Base-by-base conservation (phyloP, 2,888 invertebrate species). In the Watsonalla cultraria region DNA sequence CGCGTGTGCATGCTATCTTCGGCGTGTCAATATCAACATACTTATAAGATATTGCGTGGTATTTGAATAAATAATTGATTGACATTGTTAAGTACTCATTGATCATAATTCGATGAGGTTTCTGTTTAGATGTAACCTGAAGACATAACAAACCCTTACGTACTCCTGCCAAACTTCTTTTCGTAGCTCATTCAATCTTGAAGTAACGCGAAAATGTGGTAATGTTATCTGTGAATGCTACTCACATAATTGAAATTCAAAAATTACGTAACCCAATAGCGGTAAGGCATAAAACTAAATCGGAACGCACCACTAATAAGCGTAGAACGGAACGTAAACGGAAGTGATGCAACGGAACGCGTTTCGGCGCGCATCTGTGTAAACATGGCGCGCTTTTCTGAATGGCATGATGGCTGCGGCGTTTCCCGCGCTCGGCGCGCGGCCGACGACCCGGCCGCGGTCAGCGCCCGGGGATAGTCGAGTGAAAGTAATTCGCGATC, bases 401-500 rank as follows among this genome's bases (percentile, higher is more conserved):
- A 90, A 90, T 90, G 88, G 87, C 82, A 70, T 70, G 76, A 70
- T 74, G 77, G 73, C 78, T 76, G 80, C 73, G 71, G 82, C 81
- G 84, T 84, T 86, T 87, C 86, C 86, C 86, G 88, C 87, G 86
- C 84, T 79, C 78, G 78, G 70, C 62, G 57, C 54, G 56, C 82
- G 86, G 84, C 67, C 90, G 86, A 74, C 87, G 89, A 87, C 82
- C 90, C 84, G 81, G 76, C 57, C 59, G 75, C 86, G 87, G 87
- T 86, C 86, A 86, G 79, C 88, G 81, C 81, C 80, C 88, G 87
- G 82, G 87, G 87, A 87, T 84, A 87, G 82, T 78, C 78, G 80
- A 90, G 90, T 90, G 90, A 90, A 90, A 90, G 90, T 90, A 89
- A 89, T 90, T 90, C 87, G 89, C 89, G 84, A 86, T 65, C 84